Conservation (phyloP, 2,888 invertebrate species). For the Diploptera punctata region DNA sequence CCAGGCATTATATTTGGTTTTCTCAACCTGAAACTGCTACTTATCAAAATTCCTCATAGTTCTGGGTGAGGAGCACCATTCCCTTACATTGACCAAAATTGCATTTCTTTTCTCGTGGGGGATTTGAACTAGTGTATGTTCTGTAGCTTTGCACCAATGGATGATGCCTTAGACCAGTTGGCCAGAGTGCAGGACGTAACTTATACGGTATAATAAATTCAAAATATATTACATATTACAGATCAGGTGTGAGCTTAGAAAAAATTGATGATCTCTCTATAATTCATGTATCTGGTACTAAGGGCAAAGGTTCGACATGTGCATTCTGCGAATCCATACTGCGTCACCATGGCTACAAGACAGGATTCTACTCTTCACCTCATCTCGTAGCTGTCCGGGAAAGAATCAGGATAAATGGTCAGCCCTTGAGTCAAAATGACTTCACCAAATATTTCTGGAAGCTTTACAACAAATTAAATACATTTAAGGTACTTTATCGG, state of each 20-base stretch:
- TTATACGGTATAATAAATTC: no score
- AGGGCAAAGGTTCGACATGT: constrained; percentile 97
- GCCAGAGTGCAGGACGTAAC: no score
- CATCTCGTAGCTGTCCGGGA: constrained; percentile 93
- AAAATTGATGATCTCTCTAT: constrained; percentile 78
- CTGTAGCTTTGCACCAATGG: no score
- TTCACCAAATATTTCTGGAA: constrained; percentile 86
- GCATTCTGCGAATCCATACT: constrained; percentile 91
- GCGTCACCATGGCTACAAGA: constrained; percentile 80
- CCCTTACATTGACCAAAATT: no score
- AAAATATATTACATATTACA: no score
- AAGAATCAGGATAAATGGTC: constrained; percentile 87
- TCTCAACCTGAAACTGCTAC: no score
- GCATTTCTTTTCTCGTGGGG: no score
- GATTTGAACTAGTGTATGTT: no score
- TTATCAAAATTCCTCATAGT: no score
- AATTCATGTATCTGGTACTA: constrained; percentile 96
- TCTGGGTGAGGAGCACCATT: no score
- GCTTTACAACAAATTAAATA: constrained; percentile 70
- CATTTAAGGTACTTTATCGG: constrained; percentile 50
- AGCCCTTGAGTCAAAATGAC: constrained; percentile 71
- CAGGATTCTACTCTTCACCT: constrained; percentile 96
- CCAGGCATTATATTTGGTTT: no score
- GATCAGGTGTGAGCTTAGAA: constrained; percentile 63
- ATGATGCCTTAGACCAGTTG: no score